Base-by-base conservation (phyloP, 1,140 invertebrate genomes). In the Sycophila sp. region DNA sequence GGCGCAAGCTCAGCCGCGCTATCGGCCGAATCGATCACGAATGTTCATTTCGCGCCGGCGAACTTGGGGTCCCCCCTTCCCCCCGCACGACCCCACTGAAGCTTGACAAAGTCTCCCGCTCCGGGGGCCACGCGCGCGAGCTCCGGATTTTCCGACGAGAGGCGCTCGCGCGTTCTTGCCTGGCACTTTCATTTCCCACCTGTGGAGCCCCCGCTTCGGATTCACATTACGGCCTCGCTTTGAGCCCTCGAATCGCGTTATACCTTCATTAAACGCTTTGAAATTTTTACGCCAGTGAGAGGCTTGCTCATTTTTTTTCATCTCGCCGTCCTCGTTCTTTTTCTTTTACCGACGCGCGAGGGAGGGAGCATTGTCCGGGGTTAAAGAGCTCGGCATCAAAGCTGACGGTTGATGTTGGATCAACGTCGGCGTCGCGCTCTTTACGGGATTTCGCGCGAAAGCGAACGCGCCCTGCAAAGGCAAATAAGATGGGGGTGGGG, bases 111-210 rank as follows among this genome's bases (percentile, higher is more conserved):
- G 49, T 51, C 49, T 51, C 49, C 22, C 13, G 22, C 28, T 51
- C 49, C 49, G n/a, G n/a, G n/a, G n/a, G n/a, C n/a, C n/a, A n/a
- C n/a, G n/a, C n/a, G n/a, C n/a, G n/a, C n/a, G n/a, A n/a, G n/a
- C n/a, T 22, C 28, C 22, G 49, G 26, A 51, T 26, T 26, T 51
- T 51, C 26, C 49, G 10, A 22, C 24, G 15, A 51, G 15, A 7
- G 69, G 72, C 75, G 72, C 65, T 60, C 4, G 30, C n/a, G 22
- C 71, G 66, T 64, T 62, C 66, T 60, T 67, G 69, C 71, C 70
- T 70, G 66, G 65, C 65, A 62, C 69, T 73, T 64, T 75, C 70
- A 71, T 75, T 74, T 77, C 70, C 76, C 76, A 77, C 76, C 76
- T 75, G 76, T 75, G 73, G 76, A 74, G 66, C 66, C 19, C 47